Conservation (phyloP, 2,888 invertebrate species). For the Chrysolina oricalcia region DNA sequence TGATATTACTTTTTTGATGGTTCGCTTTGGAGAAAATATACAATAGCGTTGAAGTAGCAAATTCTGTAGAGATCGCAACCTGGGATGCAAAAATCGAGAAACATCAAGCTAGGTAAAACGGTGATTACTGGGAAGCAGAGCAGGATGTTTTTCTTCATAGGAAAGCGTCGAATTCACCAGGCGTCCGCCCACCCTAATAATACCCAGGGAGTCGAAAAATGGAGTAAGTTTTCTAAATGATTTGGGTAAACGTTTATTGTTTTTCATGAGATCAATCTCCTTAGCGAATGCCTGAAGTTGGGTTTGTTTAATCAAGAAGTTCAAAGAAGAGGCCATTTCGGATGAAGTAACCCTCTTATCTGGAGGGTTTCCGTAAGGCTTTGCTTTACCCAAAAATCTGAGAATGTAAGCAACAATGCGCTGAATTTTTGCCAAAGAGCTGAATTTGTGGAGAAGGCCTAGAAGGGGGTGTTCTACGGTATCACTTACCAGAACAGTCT, state of each 20-base stretch:
- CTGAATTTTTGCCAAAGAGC: constrained; percentile 17
- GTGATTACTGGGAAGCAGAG: not conserved
- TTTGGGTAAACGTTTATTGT: not conserved
- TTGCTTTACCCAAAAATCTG: constrained; percentile 21
- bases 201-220: constrained; percentile 28
- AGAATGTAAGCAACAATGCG: constrained; percentile 21
- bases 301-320: too few relatives aligned
- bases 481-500: not conserved
- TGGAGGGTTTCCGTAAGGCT: constrained; percentile 1
- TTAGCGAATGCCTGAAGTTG: too few relatives aligned
- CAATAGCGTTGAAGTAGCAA: too few relatives aligned
- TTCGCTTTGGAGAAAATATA: constrained; percentile 2
- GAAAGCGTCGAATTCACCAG: not conserved
- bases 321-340: too few relatives aligned
- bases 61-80: constrained; percentile 3
- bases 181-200: constrained; percentile 34
- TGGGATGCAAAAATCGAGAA: not conserved
- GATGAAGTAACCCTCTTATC: too few relatives aligned
- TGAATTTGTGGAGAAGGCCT: not conserved
- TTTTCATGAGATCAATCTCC: not conserved
- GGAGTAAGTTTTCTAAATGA: constrained; percentile 26
- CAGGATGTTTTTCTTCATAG: constrained; percentile 3
- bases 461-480: not conserved
- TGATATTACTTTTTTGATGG: not conserved
- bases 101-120: too few relatives aligned